phyloP scores from a whole-genome alignment of 2,888 invertebrate genomes.

The Ornithoptera alexandrae region DNA sequence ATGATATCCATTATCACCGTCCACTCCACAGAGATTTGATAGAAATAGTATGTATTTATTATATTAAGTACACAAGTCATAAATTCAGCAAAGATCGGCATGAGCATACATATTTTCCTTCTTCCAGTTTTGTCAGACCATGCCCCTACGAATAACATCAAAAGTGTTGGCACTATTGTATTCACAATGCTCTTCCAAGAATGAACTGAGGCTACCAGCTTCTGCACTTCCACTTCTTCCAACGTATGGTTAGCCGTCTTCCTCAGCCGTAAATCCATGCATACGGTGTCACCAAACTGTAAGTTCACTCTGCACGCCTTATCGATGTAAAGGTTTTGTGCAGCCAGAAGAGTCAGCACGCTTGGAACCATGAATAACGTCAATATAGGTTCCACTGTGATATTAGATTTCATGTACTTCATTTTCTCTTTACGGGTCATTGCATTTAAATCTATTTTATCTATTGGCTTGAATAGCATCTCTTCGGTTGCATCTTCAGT shows the following conservation, averaged over 20 bases:
- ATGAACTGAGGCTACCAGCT: constrained; percentile 76
- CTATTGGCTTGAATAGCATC: constrained; percentile 54
- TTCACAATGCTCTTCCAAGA: constrained; percentile 79
- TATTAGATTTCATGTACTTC: constrained; percentile 73
- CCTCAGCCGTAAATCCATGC: constrained; percentile 84
- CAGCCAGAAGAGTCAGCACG: constrained; percentile 84
- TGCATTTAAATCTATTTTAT: constrained; percentile 47
- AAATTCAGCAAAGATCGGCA: constrained; percentile 79
- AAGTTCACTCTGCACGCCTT: constrained; percentile 92
- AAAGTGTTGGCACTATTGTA: constrained; percentile 73
- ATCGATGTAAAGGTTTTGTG: constrained; percentile 90
- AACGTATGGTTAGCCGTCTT: constrained; percentile 83
- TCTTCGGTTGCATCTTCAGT: constrained; percentile 48
- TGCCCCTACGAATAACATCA: constrained; percentile 81
- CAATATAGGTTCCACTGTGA: constrained; percentile 84
- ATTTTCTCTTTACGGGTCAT: constrained; percentile 70
- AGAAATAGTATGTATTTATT: constrained; percentile 77
- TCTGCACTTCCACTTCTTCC: constrained; percentile 83
- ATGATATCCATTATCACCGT: constrained; percentile 77
- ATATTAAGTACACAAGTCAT: constrained; percentile 73
- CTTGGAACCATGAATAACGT: constrained; percentile 84
- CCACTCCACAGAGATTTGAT: constrained; percentile 75
- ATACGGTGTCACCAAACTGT: constrained; percentile 83
- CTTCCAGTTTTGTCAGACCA: constrained; percentile 82
- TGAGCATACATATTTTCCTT: constrained; percentile 80